These are phyloP conservation scores for Anhinga rufa DNA, from an alignment of 2,113 vertebrate species.

Conservation along the genomic window DNA sequence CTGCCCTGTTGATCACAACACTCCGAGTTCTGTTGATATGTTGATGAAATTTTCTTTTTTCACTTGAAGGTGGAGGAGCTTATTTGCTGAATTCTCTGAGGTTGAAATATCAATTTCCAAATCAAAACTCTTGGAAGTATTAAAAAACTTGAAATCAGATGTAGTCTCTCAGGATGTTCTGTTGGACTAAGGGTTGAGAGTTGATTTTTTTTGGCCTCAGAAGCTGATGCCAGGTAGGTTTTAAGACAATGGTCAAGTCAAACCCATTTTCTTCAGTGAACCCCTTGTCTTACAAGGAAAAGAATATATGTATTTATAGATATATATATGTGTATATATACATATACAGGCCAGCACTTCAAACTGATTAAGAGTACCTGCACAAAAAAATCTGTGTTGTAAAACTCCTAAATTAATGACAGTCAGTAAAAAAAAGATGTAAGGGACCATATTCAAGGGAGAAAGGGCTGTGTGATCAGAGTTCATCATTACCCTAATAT, in stretches of 20 bases:
- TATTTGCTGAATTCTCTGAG: background rate
- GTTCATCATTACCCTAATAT: background rate
- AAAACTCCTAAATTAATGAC: background rate
- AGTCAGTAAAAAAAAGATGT: background rate
- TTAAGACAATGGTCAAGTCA: background rate
- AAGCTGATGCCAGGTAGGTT: conserved; percentile 14
- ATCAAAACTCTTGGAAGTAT: background rate
- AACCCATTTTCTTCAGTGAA: background rate
- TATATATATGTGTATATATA: background rate
- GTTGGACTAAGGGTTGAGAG: background rate
- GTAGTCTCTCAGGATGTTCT: background rate
- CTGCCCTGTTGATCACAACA: too few species aligned
- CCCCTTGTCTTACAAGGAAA: background rate
- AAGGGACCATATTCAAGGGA: background rate
- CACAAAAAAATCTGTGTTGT: background rate
- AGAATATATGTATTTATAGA: background rate
- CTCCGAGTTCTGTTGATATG: too few species aligned
- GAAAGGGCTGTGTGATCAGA: background rate
- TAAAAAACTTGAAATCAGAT: background rate
- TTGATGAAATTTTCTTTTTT: background rate
- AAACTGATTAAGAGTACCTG: background rate
- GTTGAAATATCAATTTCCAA: background rate
- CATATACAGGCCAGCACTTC: background rate
- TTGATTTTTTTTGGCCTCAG: conserved; percentile 8
- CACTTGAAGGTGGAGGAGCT: background rate